phyloP scores from a whole-genome alignment of 2,888 invertebrate species.

The Meloe dianella region DNA sequence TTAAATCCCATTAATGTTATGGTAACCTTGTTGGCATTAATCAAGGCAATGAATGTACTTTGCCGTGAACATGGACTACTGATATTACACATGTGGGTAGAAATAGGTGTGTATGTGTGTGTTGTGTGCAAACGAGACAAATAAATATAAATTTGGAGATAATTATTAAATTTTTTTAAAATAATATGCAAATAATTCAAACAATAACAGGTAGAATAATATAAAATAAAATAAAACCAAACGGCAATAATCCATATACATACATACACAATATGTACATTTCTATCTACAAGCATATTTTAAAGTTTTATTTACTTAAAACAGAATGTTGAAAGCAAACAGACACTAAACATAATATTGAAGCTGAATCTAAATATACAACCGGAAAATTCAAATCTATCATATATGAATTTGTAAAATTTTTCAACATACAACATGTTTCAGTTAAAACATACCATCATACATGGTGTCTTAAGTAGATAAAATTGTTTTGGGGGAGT shows the following conservation, averaged over 20 bases:
- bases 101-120: conserved; percentile 19
- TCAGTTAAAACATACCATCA: too few species aligned
- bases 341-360: conserved; percentile 1
- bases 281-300: neutral
- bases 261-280: neutral
- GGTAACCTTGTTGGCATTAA: conserved; percentile 31
- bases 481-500: too few species aligned
- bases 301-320: neutral
- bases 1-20: conserved; percentile 37
- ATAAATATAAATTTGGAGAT: neutral
- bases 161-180: neutral
- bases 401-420: neutral
- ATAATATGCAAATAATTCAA: too few species aligned
- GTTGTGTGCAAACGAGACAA: neutral
- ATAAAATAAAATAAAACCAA: too few species aligned
- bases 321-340: neutral
- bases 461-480: too few species aligned
- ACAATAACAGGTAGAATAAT: conserved; percentile 4
- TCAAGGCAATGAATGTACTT: conserved; percentile 31
- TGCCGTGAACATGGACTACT: conserved; percentile 23
- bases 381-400: neutral
- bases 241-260: too few species aligned
- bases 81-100: conserved; percentile 21
- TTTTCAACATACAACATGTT: neutral
- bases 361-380: neutral